These are phyloP conservation scores for Carcina quercana DNA, from an alignment of 2,888 invertebrate genomes.

Conservation along the genomic window DNA sequence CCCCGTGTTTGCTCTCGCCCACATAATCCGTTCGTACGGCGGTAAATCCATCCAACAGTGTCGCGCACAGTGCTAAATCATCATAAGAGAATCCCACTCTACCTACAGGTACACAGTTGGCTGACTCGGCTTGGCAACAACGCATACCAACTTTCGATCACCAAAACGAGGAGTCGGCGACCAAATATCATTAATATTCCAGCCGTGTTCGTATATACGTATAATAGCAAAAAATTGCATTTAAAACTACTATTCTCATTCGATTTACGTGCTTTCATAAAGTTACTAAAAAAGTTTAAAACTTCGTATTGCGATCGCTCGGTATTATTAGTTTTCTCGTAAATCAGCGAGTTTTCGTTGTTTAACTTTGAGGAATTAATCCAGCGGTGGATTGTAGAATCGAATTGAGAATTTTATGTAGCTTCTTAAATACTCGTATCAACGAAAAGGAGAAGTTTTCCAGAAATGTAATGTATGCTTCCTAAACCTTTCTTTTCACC, in stretches of 20 bases:
- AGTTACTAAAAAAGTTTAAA: conserved; percentile 69
- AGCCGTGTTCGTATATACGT: conserved; percentile 20
- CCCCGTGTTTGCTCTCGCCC: conserved; percentile 73
- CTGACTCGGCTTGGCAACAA: conserved; percentile 41
- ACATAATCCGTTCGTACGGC: conserved; percentile 72
- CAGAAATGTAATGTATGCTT: too few relatives aligned
- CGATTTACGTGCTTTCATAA: conserved; percentile 51
- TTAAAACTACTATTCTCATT: conserved; percentile 45
- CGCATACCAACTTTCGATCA: conserved; percentile 15
- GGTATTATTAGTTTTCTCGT: conserved; percentile 64
- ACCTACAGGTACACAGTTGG: conserved; percentile 19
- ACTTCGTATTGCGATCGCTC: conserved; percentile 65
- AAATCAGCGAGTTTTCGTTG: conserved; percentile 58
- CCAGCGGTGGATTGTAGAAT: conserved; percentile 43
- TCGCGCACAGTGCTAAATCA: conserved; percentile 67
- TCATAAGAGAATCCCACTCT: conserved; percentile 70
- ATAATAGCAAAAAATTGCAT: conserved; percentile 22
- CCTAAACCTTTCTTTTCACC: too few relatives aligned
- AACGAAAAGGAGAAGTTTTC: too few relatives aligned
- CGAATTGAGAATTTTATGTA: conserved; percentile 38
- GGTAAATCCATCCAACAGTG: conserved; percentile 70
- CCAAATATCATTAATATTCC: neutral
- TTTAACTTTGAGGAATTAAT: conserved; percentile 71
- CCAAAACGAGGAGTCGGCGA: too few relatives aligned
- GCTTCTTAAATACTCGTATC: too few relatives aligned